phyloP scores from a whole-genome alignment of 2,797 vertebrate genomes.

The Anas georgica region DNA sequence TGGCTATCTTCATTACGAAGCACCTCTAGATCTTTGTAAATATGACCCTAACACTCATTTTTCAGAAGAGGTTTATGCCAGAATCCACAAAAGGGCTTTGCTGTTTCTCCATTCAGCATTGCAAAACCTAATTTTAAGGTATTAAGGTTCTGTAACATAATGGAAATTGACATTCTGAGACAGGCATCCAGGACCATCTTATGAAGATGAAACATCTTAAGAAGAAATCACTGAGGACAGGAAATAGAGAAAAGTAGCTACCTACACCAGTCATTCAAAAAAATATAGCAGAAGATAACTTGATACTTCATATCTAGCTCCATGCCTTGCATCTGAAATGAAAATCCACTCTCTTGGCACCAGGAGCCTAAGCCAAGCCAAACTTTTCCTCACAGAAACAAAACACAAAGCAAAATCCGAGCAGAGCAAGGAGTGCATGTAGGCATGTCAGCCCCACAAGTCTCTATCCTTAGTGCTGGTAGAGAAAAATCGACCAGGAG shows the following conservation, averaged over 20 bases:
- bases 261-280: not conserved
- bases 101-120: not conserved
- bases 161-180: not conserved
- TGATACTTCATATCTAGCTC: not conserved
- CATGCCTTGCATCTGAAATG: not conserved
- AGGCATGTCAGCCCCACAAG: not conserved
- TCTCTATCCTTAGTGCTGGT: rapidly evolving
- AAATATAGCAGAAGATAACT: not conserved
- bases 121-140: not conserved
- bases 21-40: not conserved
- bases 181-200: not conserved
- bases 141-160: not conserved
- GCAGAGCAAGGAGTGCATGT: not conserved
- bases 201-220: not conserved
- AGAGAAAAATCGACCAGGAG: not conserved
- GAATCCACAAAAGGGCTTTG: not conserved
- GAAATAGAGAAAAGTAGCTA: not conserved
- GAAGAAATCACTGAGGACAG: not conserved
- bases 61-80: not conserved
- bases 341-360: not conserved
- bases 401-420: not conserved
- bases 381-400: not conserved
- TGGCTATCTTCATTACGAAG: not conserved
- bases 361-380: not conserved
- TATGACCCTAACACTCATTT: not conserved